phyloP scores from a whole-genome alignment of 2,113 vertebrate species.

The Tachuris rubrigastra region DNA sequence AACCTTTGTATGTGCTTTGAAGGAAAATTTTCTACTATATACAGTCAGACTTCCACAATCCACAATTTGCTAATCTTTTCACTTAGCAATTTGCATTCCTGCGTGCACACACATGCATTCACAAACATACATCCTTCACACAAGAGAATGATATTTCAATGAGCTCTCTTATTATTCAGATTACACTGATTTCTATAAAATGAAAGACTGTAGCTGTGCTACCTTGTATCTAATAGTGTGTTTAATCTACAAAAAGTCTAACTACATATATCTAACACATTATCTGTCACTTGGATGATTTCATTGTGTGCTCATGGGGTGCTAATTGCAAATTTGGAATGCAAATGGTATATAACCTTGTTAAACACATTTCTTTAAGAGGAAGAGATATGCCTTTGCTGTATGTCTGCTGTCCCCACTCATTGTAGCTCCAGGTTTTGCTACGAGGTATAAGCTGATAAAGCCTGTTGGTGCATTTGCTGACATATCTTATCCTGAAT shows the following conservation, averaged over 20 bases:
- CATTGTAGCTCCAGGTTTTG: constrained; percentile 26
- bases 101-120: background rate
- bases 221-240: background rate
- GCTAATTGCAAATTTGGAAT: constrained; percentile 49
- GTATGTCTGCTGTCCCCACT: background rate
- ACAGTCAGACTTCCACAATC: constrained; percentile 5
- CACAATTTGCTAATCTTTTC: constrained; percentile 29
- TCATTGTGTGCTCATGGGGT: constrained; percentile 21
- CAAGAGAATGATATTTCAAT: background rate
- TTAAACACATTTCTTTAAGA: constrained; percentile 47
- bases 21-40: background rate
- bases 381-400: background rate
- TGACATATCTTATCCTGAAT: constrained; percentile 25
- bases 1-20: constrained; percentile 34
- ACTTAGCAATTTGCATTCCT: constrained; percentile 19
- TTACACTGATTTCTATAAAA: background rate
- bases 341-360: constrained; percentile 35
- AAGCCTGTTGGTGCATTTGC: background rate
- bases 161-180: background rate
- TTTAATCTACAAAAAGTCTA: constrained; percentile 5
- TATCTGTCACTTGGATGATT: constrained; percentile 37
- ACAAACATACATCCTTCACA: constrained; percentile 3
- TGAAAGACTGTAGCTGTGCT: background rate
- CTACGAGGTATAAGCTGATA: constrained; percentile 20
- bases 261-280: constrained; percentile 5